Percentiles rank a stretch among this genome's conserved stretches.
phyloP scores from a whole-genome alignment of 2,797 vertebrate genomes.

The Spatula versicolor region DNA sequence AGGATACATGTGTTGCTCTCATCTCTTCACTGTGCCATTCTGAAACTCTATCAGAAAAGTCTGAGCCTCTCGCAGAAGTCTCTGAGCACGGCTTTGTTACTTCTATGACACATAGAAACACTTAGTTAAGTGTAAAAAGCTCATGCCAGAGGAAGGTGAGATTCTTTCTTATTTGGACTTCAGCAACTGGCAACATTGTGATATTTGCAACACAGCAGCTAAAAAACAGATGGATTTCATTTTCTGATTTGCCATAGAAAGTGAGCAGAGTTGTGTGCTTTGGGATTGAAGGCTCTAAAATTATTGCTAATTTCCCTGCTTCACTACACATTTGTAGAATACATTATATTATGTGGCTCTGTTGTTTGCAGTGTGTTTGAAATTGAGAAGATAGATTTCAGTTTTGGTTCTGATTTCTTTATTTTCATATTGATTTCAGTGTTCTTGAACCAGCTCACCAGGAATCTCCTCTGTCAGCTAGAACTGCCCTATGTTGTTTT shows the following conservation, averaged over 20 bases:
- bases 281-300: neutral
- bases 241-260: neutral
- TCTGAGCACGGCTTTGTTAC: neutral
- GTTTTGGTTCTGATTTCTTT: neutral
- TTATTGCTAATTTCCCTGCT: neutral
- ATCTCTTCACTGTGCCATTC: neutral
- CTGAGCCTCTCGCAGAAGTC: neutral
- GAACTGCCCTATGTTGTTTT: neutral
- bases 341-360: neutral
- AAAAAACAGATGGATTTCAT: neutral
- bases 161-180: neutral
- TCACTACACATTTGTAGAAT: neutral
- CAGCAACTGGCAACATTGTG: neutral
- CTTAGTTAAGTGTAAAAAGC: neutral
- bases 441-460: neutral
- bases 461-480: neutral
- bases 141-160: neutral
- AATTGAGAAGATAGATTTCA: neutral
- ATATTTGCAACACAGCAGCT: neutral
- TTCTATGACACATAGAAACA: neutral
- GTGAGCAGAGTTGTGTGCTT: neutral
- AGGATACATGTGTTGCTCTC: neutral
- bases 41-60: neutral
- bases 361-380: neutral
- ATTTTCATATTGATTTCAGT: neutral